Percentiles rank a stretch among this genome's conserved stretches.
Conservation (phyloP, 2,888 invertebrate genomes). For the Papilio gigon region DNA sequence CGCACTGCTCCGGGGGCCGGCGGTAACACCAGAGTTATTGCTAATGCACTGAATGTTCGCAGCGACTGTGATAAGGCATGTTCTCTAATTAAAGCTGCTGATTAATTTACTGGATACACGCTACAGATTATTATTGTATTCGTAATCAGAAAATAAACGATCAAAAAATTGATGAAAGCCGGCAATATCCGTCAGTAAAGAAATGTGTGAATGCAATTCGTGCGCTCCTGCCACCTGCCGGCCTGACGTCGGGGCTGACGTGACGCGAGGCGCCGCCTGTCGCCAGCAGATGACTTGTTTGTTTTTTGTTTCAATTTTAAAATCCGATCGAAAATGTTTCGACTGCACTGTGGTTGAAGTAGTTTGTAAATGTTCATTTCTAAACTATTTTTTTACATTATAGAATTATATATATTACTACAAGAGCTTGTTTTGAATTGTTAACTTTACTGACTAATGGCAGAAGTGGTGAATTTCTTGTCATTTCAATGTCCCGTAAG, state of each 20-base stretch:
- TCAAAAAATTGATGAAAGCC: too few relatives aligned
- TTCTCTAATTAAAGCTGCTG: background rate
- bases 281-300: background rate
- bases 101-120: background rate
- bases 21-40: conserved; percentile 17
- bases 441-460: too few relatives aligned
- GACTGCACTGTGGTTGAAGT: background rate
- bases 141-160: background rate
- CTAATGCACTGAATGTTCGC: conserved; percentile 9
- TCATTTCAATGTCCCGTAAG: too few relatives aligned
- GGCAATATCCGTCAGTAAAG: background rate
- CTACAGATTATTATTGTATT: background rate
- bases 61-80: conserved; percentile 11
- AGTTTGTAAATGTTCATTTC: too few relatives aligned
- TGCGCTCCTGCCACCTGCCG: background rate
- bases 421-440: too few relatives aligned
- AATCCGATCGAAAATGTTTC: background rate
- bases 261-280: background rate
- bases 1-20: background rate
- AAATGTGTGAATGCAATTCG: conserved; percentile 4
- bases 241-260: background rate
- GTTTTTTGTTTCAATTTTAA: conserved; percentile 9
- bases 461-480: too few relatives aligned
- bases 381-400: too few relatives aligned
- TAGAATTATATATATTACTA: too few relatives aligned